Percentiles rank a stretch among this genome's conserved stretches.
Evolutionary conservation across 2,888 invertebrate species (phyloP).

Genomic region (Camptogramma bilineatum): DNA sequence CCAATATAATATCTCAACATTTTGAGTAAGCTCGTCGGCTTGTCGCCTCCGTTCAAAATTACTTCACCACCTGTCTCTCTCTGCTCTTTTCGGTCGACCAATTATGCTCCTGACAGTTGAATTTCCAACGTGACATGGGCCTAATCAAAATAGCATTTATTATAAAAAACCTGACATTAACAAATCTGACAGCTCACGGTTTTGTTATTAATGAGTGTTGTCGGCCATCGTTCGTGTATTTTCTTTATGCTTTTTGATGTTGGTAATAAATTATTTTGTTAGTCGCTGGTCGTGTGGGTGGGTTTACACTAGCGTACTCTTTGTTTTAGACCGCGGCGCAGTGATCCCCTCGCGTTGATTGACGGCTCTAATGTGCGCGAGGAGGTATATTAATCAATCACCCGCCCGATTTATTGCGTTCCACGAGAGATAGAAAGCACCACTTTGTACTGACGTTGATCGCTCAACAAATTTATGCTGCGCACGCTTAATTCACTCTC

Average conservation of each 20-base stretch:
- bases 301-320: constrained; percentile 66
- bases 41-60: constrained; percentile 52
- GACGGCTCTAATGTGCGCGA: constrained; percentile 76
- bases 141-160: constrained; percentile 87
- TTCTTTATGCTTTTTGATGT: constrained; percentile 66
- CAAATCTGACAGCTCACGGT: constrained; percentile 83
- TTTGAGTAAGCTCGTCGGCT: constrained; percentile 42
- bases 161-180: constrained; percentile 81
- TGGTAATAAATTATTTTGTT: constrained; percentile 75
- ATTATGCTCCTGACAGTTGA: constrained; percentile 86
- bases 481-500: constrained; percentile 48
- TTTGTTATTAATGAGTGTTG: constrained; percentile 79
- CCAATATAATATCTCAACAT: constrained; percentile 36
- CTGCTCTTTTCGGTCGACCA: constrained; percentile 77
- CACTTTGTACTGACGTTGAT: constrained; percentile 60
- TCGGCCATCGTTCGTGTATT: constrained; percentile 61
- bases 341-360: constrained; percentile 66
- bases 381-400: constrained; percentile 78
- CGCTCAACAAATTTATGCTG: constrained; percentile 62
- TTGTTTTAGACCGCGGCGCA: constrained; percentile 70
- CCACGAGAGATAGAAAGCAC: constrained; percentile 62
- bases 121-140: constrained; percentile 86
- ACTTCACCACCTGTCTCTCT: constrained; percentile 66
- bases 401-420: constrained; percentile 67
- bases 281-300: constrained; percentile 66